Evolutionary conservation across 2,797 vertebrate genomes (phyloP).

Genomic region (Novumbra hubbsi): DNA sequence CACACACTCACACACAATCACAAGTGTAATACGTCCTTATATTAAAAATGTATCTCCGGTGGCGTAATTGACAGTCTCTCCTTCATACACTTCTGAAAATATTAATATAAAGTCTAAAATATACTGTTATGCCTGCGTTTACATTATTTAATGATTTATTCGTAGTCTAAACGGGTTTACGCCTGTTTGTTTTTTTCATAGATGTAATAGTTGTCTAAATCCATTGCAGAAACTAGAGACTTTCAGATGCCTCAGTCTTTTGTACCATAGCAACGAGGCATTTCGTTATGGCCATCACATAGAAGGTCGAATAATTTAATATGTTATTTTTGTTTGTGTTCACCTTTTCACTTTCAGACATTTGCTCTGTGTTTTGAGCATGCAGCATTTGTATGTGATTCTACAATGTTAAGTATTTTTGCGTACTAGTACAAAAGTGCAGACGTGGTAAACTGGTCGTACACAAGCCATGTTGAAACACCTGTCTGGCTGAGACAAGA

Average conservation of each 20-base stretch:
- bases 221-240: not conserved
- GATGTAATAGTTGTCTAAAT: not conserved
- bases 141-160: not conserved
- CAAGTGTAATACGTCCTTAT: not conserved
- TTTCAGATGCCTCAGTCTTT: not conserved
- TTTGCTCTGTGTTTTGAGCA: constrained; percentile 51
- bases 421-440: constrained; percentile 9
- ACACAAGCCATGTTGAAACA: constrained; percentile 72
- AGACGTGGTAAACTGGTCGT: constrained; percentile 52
- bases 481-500: constrained; percentile 68
- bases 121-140: not conserved
- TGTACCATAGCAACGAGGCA: not conserved
- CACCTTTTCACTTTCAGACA: constrained; percentile 36
- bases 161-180: not conserved
- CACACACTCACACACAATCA: not conserved
- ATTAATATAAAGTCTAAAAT: not conserved
- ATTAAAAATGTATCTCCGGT: not conserved
- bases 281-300: not conserved
- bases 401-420: constrained; percentile 48
- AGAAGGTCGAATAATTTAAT: too few relatives aligned
- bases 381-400: constrained; percentile 44
- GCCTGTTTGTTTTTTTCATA: not conserved
- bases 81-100: too few relatives aligned
- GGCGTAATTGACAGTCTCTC: too few relatives aligned
- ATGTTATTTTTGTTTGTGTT: constrained; percentile 34